Evolutionary conservation across 2,888 invertebrate species (phyloP), one percentile per base, ranked within the genome.

Genomic region (Lampropteryx suffumata): DNA sequence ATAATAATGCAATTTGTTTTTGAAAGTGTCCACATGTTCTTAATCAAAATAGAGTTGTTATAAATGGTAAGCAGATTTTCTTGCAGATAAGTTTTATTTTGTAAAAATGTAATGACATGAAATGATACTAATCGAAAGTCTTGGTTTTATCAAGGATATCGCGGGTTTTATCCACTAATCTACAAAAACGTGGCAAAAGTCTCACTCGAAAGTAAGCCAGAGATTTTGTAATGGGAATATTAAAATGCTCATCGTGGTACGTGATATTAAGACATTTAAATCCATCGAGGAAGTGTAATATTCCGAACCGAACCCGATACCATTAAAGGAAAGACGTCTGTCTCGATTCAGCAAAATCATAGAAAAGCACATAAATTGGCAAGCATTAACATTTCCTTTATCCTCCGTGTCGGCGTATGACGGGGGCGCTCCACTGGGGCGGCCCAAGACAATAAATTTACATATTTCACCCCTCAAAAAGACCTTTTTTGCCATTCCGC

Each of bases 401-500:
- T 88, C 84, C 87, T 82, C 84, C 86, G 90, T 89, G 89, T 90
- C 86, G 88, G 85, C 76, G 82, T 90, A 90, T 90, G 90, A 90
- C 86, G 89, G 85, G 88, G 85, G 84, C 82, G 82, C 82, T 67
- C 65, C 50, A 70, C 64, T 69, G 75, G 79, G 78, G 83, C 84
- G 87, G 88, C 90, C 89, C 89, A 87, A 90, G 88, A 90, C 90
- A 90, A 90, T 90, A 90, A 89, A 90, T 90, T 90, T 90, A 90
- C 90, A 90, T 90, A 90, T 90, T 90, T 90, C 88, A 87, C 90
- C 90, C 89, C 90, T 88, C 88, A 86, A 88, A 87, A 85, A 88
- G 90, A 89, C 90, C 90, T 89, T 89, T 89, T 89, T 90, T 89
- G 86, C 90, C 88, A 89, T 89, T 89, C 85, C 85, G 79, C 86